Evolutionary conservation across 53 echinoderm and acorn worm species (phyloP).

Genomic region (Echinometra lucunter): DNA sequence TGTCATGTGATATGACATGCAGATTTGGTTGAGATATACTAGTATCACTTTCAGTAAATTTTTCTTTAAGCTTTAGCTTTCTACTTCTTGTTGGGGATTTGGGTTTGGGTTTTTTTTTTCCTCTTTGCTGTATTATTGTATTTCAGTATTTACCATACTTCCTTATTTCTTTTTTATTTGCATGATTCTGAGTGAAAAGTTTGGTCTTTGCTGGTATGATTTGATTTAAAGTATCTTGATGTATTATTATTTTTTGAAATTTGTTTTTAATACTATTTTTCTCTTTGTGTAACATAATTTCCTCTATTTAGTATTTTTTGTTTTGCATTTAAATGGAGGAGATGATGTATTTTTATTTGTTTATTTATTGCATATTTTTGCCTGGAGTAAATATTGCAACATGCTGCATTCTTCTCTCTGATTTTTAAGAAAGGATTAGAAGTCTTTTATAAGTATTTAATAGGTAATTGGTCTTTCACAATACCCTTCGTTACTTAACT

Average conservation of each 20-base stretch:
- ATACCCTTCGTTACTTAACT: not conserved
- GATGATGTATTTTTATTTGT: not conserved
- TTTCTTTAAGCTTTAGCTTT: not conserved
- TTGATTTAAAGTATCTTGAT: not conserved
- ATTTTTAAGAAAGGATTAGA: not conserved
- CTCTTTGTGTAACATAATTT: not conserved
- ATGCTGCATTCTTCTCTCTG: not conserved
- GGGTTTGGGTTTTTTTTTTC: not conserved
- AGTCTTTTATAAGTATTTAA: not conserved
- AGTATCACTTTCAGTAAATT: not conserved
- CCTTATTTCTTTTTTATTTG: not conserved
- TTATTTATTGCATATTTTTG: not conserved
- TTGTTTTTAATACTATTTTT: not conserved
- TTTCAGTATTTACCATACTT: not conserved
- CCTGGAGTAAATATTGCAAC: not conserved
- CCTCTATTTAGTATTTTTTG: not conserved
- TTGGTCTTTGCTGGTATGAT: not conserved
- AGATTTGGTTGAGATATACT: not conserved
- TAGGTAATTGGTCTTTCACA: not conserved
- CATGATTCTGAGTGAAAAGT: not conserved
- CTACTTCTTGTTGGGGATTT: not conserved
- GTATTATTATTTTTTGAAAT: not conserved
- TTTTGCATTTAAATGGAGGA: not conserved
- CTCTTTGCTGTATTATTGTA: not conserved
- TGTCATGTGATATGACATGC: not conserved